Evolutionary conservation across 2,888 invertebrate genomes (phyloP).

Genomic region (Protodeltote pygarga): DNA sequence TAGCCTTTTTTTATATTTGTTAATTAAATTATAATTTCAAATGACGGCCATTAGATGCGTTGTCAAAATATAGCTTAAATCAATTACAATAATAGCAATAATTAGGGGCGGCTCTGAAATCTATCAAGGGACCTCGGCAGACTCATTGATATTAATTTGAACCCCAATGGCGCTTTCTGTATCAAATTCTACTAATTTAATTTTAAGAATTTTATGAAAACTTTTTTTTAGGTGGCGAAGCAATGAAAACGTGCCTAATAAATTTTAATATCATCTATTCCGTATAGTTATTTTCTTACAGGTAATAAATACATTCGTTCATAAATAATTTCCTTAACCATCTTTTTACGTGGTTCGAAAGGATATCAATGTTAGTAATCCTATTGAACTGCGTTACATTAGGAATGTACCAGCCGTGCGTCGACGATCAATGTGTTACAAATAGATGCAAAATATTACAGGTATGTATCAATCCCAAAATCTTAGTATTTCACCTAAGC

Average conservation of each 20-base stretch:
- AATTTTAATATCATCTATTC: no score
- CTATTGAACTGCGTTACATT: conserved; percentile 99
- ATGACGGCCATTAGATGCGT: neutral
- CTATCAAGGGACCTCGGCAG: conserved; percentile 29
- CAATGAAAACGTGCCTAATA: no score
- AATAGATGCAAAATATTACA: conserved; percentile 96
- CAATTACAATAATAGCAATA: conserved; percentile 40
- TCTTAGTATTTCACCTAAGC: no score
- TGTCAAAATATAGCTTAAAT: conserved; percentile 26
- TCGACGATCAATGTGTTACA: conserved; percentile 96
- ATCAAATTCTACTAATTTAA: conserved; percentile 31
- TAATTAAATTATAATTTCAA: conserved; percentile 8
- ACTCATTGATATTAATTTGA: conserved; percentile 34
- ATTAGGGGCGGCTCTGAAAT: conserved; percentile 31
- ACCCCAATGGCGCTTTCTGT: conserved; percentile 23
- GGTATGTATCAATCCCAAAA: conserved; percentile 88
- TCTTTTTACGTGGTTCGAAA: conserved; percentile 97
- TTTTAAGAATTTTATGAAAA: no score
- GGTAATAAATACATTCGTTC: no score
- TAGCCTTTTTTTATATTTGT: neutral
- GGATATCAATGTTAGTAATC: conserved; percentile 99
- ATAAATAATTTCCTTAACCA: conserved; percentile 88
- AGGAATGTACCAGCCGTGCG: conserved; percentile 99
- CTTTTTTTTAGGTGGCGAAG: no score
- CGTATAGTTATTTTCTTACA: no score